A percentile compares a stretch with the other conserved stretches of the same genome.
These are phyloP conservation scores for Paedocypris micromegethes DNA, from an alignment of 2,797 vertebrate species.

Conservation along the genomic window DNA sequence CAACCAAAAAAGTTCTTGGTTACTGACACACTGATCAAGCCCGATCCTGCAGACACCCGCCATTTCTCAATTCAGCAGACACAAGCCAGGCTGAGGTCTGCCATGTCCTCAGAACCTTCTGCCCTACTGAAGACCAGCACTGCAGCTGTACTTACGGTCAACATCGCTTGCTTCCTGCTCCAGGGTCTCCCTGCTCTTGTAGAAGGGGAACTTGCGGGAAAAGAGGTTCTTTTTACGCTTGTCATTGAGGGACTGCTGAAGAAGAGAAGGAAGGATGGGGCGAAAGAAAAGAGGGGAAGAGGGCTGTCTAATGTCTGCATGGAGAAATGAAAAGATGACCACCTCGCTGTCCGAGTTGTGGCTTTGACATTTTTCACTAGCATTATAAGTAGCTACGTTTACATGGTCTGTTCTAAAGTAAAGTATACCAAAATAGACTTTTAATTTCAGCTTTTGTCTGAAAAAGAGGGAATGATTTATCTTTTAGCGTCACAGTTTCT, in stretches of 20 bases:
- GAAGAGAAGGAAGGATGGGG: slow-evolving; percentile 78
- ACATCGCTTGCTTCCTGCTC: slow-evolving; percentile 95
- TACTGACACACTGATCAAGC: slow-evolving; percentile 70
- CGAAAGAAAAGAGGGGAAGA: slow-evolving; percentile 56
- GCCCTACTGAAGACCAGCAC: slow-evolving; percentile 54
- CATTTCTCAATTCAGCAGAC: background rate
- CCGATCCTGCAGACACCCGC: slow-evolving; percentile 44
- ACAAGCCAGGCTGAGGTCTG: slow-evolving; percentile 29
- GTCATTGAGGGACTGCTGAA: slow-evolving; percentile 95
- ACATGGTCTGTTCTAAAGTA: background rate
- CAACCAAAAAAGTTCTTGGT: slow-evolving; percentile 89
- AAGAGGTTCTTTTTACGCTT: slow-evolving; percentile 98
- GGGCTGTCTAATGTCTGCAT: slow-evolving; percentile 75
- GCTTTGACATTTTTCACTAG: background rate
- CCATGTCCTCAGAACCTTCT: slow-evolving; percentile 37
- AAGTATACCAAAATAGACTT: no score
- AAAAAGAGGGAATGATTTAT: no score
- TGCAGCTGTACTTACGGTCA: slow-evolving; percentile 89
- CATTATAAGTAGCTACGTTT: background rate
- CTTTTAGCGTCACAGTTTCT: no score
- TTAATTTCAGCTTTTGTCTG: no score
- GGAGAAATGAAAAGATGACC: slow-evolving; percentile 70
- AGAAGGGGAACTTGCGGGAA: slow-evolving; percentile 99
- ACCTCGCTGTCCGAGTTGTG: slow-evolving; percentile 64
- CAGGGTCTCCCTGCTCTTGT: slow-evolving; percentile 98